These are phyloP conservation scores for Oreortyx pictus DNA, from an alignment of 2,797 vertebrate genomes.

Conservation along the genomic window DNA sequence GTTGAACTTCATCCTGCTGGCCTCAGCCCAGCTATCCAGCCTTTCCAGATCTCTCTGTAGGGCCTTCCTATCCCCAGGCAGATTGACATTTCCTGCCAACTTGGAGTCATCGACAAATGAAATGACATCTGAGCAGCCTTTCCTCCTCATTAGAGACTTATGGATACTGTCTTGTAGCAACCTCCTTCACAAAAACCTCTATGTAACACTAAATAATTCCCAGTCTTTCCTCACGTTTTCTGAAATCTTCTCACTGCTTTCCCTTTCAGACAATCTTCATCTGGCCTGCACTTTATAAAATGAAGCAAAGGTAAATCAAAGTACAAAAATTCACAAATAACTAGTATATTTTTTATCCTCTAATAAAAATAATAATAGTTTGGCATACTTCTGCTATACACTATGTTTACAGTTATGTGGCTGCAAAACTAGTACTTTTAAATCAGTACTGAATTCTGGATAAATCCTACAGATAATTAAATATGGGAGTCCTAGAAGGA, in stretches of 20 bases:
- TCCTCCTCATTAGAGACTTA: background rate
- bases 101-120: background rate
- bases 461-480: background rate
- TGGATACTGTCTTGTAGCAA: background rate
- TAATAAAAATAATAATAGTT: background rate
- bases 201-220: background rate
- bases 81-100: too few relatives aligned
- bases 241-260: background rate
- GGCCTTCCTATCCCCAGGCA: too few relatives aligned
- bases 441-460: background rate
- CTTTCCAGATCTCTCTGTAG: too few relatives aligned
- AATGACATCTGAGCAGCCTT: background rate
- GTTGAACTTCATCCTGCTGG: too few relatives aligned
- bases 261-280: background rate
- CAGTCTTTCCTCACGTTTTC: background rate
- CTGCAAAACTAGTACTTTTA: background rate
- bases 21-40: too few relatives aligned
- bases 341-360: background rate
- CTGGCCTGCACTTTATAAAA: rapidly evolving
- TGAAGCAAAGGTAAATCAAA: background rate
- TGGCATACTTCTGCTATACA: background rate
- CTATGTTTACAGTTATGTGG: background rate
- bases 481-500: background rate
- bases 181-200: background rate
- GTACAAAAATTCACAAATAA: background rate